phyloP scores from a whole-genome alignment of 2,888 invertebrate genomes.

The Trichogramma evanescens region DNA sequence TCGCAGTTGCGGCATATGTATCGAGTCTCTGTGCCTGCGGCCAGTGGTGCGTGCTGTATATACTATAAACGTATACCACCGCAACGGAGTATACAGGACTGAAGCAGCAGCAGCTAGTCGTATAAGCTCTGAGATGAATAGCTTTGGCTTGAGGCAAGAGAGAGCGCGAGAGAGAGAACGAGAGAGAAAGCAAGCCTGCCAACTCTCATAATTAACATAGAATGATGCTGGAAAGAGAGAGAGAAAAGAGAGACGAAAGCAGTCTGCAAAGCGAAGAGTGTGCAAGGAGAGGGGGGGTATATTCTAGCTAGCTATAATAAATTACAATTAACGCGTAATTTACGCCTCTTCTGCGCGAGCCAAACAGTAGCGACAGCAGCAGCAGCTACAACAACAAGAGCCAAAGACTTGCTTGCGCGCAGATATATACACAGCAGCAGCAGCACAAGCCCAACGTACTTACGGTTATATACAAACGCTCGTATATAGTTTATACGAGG shows the following conservation, averaged over 20 bases:
- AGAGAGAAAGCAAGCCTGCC: background rate
- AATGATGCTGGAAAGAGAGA: background rate
- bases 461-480: background rate
- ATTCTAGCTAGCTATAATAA: background rate
- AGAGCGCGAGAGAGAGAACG: no score
- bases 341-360: background rate
- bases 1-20: no score
- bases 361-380: no score
- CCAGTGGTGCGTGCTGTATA: no score
- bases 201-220: constrained; percentile 13
- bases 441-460: background rate
- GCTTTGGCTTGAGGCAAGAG: background rate
- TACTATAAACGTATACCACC: no score
- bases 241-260: no score
- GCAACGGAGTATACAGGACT: no score
- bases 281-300: no score
- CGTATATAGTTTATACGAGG: background rate
- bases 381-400: no score
- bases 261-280: no score
- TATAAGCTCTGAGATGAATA: constrained; percentile 4
- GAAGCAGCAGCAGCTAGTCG: no score
- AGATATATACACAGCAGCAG: background rate
- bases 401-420: background rate
- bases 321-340: constrained; percentile 12
- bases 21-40: no score